Percentiles rank a stretch among this genome's conserved stretches.
phyloP scores from a whole-genome alignment of 2,797 vertebrate species.

The Argyrosomus regius region DNA sequence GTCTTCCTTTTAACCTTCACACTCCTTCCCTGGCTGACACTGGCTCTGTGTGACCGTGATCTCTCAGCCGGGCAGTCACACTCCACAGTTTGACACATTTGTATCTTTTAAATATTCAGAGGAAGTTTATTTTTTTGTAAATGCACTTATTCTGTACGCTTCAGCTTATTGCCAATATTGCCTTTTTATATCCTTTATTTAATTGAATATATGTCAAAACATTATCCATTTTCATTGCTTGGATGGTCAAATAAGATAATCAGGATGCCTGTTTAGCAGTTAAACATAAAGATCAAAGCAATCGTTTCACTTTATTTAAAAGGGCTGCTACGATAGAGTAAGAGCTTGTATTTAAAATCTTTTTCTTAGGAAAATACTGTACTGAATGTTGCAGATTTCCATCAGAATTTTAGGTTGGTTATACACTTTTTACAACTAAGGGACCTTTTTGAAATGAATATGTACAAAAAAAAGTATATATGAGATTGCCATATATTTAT shows the following conservation, averaged over 20 bases:
- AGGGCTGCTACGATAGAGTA: no score
- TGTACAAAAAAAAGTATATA: constrained; percentile 81
- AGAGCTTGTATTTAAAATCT: constrained; percentile 60
- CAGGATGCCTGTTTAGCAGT: constrained; percentile 46
- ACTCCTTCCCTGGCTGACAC: constrained; percentile 39
- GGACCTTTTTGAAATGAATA: constrained; percentile 76
- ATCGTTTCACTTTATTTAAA: constrained; percentile 56
- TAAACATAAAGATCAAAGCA: constrained; percentile 65
- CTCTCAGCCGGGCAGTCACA: constrained; percentile 44
- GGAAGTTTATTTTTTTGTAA: constrained; percentile 74
- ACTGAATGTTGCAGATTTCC: constrained; percentile 53
- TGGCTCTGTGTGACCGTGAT: constrained; percentile 13
- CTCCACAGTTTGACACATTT: constrained; percentile 61
- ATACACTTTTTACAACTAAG: constrained; percentile 71
- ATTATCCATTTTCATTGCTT: constrained; percentile 47
- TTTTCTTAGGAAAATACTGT: constrained; percentile 52
- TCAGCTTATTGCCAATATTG: constrained; percentile 67
- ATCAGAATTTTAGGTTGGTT: constrained; percentile 67
- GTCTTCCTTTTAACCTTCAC: constrained; percentile 66
- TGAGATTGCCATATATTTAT: constrained; percentile 81
- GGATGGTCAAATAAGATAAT: constrained; percentile 39
- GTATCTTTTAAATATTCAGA: constrained; percentile 69
- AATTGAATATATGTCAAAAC: constrained; percentile 75
- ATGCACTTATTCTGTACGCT: constrained; percentile 68
- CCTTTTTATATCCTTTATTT: constrained; percentile 81